Conservation (phyloP, 2,113 vertebrate genomes). For the Lepus europaeus region DNA sequence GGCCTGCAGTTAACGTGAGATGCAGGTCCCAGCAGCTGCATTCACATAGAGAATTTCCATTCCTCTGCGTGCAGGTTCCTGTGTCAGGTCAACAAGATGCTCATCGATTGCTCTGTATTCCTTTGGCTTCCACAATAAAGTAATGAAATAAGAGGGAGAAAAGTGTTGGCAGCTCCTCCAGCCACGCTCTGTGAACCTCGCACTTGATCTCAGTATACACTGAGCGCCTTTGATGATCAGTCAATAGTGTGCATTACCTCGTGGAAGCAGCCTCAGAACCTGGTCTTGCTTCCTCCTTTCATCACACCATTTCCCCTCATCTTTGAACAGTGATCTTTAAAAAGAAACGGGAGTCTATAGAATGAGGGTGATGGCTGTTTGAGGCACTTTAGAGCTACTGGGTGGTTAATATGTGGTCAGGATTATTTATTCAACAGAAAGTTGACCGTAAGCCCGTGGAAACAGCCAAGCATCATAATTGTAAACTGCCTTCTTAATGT, state of each 20-base stretch:
- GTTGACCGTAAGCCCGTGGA: constrained; percentile 20
- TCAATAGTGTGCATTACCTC: constrained; percentile 68
- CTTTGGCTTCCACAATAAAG: constrained; percentile 23
- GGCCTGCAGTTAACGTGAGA: neutral
- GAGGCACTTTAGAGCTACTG: constrained; percentile 69
- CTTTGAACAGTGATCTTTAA: constrained; percentile 71
- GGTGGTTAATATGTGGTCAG: constrained; percentile 69
- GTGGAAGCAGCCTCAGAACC: constrained; percentile 61
- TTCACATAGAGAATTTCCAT: neutral
- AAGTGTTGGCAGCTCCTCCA: neutral
- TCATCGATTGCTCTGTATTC: constrained; percentile 36
- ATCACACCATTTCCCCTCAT: constrained; percentile 71
- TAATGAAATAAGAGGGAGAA: neutral
- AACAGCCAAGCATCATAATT: constrained; percentile 48
- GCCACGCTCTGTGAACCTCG: constrained; percentile 14
- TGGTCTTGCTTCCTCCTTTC: constrained; percentile 67
- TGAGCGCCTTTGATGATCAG: constrained; percentile 51
- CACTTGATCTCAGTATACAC: neutral
- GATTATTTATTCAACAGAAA: constrained; percentile 77
- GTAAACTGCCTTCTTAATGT: constrained; percentile 61
- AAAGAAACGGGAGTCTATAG: constrained; percentile 73
- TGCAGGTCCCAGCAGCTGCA: constrained; percentile 14
- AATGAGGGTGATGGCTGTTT: constrained; percentile 60
- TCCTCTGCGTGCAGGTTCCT: constrained; percentile 36
- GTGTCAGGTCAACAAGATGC: constrained; percentile 40